Evolutionary conservation across 2,113 vertebrate genomes (phyloP).

Genomic region (Grus americana): DNA sequence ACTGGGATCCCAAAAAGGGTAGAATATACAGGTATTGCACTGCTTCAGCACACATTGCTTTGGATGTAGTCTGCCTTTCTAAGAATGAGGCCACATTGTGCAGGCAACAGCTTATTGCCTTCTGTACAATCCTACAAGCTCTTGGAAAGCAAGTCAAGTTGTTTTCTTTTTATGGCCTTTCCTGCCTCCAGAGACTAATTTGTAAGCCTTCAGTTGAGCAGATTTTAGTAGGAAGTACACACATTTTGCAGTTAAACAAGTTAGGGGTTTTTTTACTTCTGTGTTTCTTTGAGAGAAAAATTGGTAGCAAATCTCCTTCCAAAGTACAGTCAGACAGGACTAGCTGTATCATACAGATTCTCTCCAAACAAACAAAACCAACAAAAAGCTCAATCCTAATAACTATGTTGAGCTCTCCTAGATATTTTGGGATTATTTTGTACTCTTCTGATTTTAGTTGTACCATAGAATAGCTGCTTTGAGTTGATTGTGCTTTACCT

Average conservation of each 20-base stretch:
- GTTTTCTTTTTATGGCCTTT: slow-evolving; percentile 24
- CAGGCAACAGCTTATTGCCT: not conserved
- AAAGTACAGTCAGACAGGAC: not conserved
- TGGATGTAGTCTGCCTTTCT: not conserved
- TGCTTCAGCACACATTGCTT: not conserved
- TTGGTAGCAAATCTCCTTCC: not conserved
- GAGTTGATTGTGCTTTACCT: not conserved
- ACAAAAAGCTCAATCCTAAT: not conserved
- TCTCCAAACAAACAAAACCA: not conserved
- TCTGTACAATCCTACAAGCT: not conserved
- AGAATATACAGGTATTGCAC: not conserved
- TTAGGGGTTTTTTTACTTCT: not conserved
- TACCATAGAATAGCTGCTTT: not conserved
- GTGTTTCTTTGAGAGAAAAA: not conserved
- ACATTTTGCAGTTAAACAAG: not conserved
- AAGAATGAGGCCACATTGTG: not conserved
- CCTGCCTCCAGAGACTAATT: not conserved
- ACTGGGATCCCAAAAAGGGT: not conserved
- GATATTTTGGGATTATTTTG: not conserved
- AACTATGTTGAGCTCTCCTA: not conserved
- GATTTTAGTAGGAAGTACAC: not conserved
- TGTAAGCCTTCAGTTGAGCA: not conserved
- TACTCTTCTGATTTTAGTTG: not conserved
- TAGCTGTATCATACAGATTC: not conserved
- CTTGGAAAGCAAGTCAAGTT: not conserved